Percentiles rank a stretch among this genome's conserved stretches.
phyloP scores from a whole-genome alignment of 2,113 vertebrate genomes.

The Mesembrinibis cayennensis region DNA sequence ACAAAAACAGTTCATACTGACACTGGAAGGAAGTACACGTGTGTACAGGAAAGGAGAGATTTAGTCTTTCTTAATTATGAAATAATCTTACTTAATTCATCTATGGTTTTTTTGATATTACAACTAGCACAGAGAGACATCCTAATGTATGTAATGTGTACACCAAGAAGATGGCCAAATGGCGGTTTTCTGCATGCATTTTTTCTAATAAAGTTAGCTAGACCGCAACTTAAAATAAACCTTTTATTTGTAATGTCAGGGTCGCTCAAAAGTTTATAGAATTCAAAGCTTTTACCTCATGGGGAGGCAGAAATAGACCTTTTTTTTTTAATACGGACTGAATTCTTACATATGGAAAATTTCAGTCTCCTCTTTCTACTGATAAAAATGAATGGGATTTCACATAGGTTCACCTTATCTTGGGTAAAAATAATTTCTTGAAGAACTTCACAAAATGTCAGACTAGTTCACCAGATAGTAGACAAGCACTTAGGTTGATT shows the following conservation, averaged over 20 bases:
- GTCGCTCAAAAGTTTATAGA: neutral
- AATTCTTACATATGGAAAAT: neutral
- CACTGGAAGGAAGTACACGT: neutral
- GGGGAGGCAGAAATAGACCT: neutral
- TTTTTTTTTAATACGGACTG: neutral
- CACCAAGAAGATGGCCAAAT: neutral
- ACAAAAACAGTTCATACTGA: neutral
- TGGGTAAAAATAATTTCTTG: neutral
- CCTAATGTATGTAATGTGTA: neutral
- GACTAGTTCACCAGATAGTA: neutral
- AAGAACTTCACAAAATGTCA: neutral
- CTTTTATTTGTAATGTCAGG: neutral
- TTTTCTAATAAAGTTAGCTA: neutral
- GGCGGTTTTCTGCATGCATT: neutral
- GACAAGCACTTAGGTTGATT: neutral
- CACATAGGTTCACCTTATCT: neutral
- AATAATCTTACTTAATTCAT: neutral
- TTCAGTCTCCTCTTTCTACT: neutral
- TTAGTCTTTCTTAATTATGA: neutral
- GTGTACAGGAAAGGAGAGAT: neutral
- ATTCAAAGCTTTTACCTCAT: neutral
- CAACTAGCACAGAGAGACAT: neutral
- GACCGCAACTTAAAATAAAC: neutral
- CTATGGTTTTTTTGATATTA: accelerated
- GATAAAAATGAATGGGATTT: neutral